Evolutionary conservation across 2,797 vertebrate genomes (phyloP), one percentile per base, ranked within the genome.

Genomic region (Pelodytes ibericus): DNA sequence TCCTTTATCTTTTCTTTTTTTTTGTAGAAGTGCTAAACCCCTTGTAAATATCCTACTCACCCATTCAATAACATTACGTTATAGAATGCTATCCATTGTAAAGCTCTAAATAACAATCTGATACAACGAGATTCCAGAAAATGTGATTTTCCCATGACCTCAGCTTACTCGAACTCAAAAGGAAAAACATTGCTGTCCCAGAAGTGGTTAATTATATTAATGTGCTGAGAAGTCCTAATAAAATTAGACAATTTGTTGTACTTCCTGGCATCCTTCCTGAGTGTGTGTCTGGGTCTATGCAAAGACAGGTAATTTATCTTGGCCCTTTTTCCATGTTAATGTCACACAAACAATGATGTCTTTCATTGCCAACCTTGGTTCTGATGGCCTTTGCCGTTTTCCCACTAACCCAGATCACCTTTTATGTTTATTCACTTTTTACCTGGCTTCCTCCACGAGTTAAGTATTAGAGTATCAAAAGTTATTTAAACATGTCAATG

Each of bases 261-360:
- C 33, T 59, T 59, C 20, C 53, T 59, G 7, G 25, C 63, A 74
- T 74, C 63, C 72, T 74, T 74, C 63, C 63, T 74, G 62, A 39
- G 63, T 53, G 49, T 33, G 61, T 56, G 51, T 66, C 58, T 61
- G 58, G 15, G 47, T 26, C 20, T n/a, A 22, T 44, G 30, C 22
- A 59, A 26, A 47, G 13, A 20, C 72, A 74, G 72, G 72, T 74
- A 65, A 67, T 74, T 67, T 53, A 27, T 22, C 33, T 30, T 44
- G 24, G 44, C 33, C 41, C 30, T 24, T 47, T 74, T 74, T 59
- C 72, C 72, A 67, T 67, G 49, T 60, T 58, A 60, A 67, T 67
- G 62, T 67, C 72, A 67, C 24, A 67, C 39, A 67, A 57, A 67
- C 72, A 74, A 74, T 66, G 36, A 62, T 15, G 39, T 60, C 53